A percentile compares a stretch with the other conserved stretches of the same genome.
Conservation (phyloP, 2,888 invertebrate genomes). For the Pachliopta kotzebuea region DNA sequence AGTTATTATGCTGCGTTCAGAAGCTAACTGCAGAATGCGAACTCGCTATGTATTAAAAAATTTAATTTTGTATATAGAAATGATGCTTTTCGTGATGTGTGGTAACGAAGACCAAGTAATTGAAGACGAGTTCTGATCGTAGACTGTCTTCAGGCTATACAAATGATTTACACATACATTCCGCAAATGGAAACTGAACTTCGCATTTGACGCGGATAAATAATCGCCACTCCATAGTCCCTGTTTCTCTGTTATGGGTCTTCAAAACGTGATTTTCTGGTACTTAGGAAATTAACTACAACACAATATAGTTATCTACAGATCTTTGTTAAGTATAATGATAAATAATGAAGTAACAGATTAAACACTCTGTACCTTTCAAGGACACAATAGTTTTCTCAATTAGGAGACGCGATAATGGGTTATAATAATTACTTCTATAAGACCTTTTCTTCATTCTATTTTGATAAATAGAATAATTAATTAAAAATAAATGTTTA, state of each 20-base stretch:
- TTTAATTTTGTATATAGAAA: conserved; percentile 16
- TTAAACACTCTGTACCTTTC: not conserved
- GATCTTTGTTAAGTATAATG: not conserved
- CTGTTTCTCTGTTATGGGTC: not conserved
- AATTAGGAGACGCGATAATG: too few relatives aligned
- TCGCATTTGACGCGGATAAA: not conserved
- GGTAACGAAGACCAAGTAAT: not conserved
- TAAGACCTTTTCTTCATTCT: not conserved
- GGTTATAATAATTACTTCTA: not conserved
- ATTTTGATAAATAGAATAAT: not conserved
- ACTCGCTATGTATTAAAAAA: not conserved
- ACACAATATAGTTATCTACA: not conserved
- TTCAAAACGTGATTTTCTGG: not conserved
- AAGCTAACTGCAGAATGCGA: conserved; percentile 25
- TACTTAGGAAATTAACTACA: not conserved
- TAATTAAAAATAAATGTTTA: not conserved
- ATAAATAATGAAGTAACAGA: too few relatives aligned
- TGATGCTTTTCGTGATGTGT: not conserved
- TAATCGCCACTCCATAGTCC: not conserved
- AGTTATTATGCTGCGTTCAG: conserved; percentile 12
- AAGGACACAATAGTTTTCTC: not conserved
- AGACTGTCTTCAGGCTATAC: not conserved
- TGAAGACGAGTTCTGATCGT: not conserved
- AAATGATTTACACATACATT: not conserved
- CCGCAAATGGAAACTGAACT: not conserved